Base-by-base conservation (phyloP, 2,797 vertebrate genomes). In the Tachyglossus aculeatus region DNA sequence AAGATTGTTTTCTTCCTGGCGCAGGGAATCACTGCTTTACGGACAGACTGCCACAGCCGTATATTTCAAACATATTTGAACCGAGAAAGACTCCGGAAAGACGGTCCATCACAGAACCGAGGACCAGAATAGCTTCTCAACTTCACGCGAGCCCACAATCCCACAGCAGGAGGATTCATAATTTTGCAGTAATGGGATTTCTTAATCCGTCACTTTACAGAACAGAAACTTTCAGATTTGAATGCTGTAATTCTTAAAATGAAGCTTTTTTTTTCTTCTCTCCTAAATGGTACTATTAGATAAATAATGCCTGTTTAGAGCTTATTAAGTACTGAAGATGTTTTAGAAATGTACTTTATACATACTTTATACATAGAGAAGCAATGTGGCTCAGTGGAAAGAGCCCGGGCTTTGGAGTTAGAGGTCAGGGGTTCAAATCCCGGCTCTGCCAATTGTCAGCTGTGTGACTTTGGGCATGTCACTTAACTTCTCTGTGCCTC, bases 261-360 rank as follows among this genome's bases (percentile, higher is more conserved):
- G 71, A 44, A 76, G 56, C 71, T 71, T 38, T 22, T 71, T 22
- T 71, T 81, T 83, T 83, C 65, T 87, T 78, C 68, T 67, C 80
- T 82, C 79, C 78, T 83, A 78, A 77, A 85, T 64, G 53, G 66
- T 73, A 73, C 77, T 69, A 67, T 64, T 60, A 86, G 83, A 86
- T 86, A 85, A 82, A 82, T 63, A 71, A 68, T 60, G 71, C 67
- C 69, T 70, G 37, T 62, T 79, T 80, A 71, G 39, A 65, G 66
- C 38, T 63, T 82, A 82, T 12, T 61, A 68, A 11, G 18, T 0
- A 0, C 83, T 74, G 74, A 71, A 73, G 82, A 62, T 64, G 72
- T 78, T 78, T 77, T 56, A 65, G 71, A 81, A 75, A 80, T 64
- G 14, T 53, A 63, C 70, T 83, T 83, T 80, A 60, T 64, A n/a